A percentile compares a stretch with the other conserved stretches of the same genome.
phyloP scores from a whole-genome alignment of 2,797 vertebrate genomes.

The Psittacula derbiana region DNA sequence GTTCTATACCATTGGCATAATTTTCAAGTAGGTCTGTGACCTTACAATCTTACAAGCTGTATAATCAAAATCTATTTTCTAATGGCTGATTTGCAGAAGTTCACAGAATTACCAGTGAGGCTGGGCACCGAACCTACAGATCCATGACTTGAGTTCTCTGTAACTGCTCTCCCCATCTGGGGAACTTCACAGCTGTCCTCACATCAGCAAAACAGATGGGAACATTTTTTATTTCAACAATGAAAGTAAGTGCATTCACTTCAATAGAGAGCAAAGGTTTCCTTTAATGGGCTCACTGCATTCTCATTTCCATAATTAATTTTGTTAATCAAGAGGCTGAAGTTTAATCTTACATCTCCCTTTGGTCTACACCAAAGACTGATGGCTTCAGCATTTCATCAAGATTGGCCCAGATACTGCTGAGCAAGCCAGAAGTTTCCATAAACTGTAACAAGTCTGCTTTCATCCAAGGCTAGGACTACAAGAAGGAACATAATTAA shows the following conservation, averaged over 20 bases:
- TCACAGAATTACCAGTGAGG: neutral
- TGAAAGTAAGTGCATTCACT: neutral
- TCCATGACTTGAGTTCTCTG: neutral
- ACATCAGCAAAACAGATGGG: slow-evolving; percentile 31
- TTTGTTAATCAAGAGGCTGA: slow-evolving; percentile 5
- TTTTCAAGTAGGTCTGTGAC: neutral
- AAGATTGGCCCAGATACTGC: neutral
- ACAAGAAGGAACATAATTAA: neutral
- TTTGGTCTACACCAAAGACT: neutral
- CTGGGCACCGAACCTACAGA: neutral
- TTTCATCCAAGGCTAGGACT: neutral
- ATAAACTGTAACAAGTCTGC: neutral
- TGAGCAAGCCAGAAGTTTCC: neutral
- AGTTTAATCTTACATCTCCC: neutral
- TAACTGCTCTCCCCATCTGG: neutral
- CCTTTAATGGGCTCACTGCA: neutral
- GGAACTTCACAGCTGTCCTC: neutral
- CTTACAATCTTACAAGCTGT: neutral
- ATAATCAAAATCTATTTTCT: neutral
- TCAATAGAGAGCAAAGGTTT: slow-evolving; percentile 22
- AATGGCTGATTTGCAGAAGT: neutral
- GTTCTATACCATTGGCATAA: neutral
- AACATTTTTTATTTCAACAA: neutral
- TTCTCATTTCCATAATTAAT: slow-evolving; percentile 36
- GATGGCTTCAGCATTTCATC: neutral